These are phyloP conservation scores for Epizoanthus illoricatus DNA, from an alignment of 92 coral and sea anemone genomes.

Conservation along the genomic window DNA sequence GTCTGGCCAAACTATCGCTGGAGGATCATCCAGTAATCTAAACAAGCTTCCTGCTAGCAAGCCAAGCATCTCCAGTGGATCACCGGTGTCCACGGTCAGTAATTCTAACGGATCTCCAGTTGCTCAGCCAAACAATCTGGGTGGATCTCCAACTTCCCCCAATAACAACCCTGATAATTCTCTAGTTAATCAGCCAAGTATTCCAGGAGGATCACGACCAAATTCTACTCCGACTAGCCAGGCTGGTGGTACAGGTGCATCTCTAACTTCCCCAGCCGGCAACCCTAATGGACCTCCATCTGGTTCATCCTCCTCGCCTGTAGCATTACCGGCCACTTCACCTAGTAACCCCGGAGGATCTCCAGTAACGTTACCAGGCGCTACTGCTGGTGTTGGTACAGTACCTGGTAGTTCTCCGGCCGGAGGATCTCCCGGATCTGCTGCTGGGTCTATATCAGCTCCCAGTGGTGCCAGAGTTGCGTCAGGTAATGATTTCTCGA, in stretches of 20 bases:
- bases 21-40: background rate
- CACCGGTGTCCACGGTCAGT: background rate
- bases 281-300: slow-evolving; percentile 17
- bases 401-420: background rate
- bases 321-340: slow-evolving; percentile 17
- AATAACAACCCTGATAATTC: background rate
- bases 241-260: slow-evolving; percentile 14
- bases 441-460: too few species aligned
- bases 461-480: too few species aligned
- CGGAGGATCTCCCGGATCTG: slow-evolving; percentile 20
- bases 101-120: background rate
- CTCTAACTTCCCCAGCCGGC: background rate
- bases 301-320: slow-evolving; percentile 19
- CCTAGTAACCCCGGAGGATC: slow-evolving; percentile 1
- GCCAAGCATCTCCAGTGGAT: too few species aligned
- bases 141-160: background rate
- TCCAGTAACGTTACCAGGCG: background rate
- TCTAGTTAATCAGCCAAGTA: background rate
- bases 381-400: background rate
- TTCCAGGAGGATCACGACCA: background rate
- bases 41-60: too few species aligned
- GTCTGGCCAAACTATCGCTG: too few species aligned
- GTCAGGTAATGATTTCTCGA: too few species aligned
- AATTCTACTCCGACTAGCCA: slow-evolving; percentile 25
- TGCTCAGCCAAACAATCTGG: background rate